Evolutionary conservation across 2,113 vertebrate species (phyloP), one percentile per base, ranked within the genome.

Genomic region (Cyrtonyx montezumae): DNA sequence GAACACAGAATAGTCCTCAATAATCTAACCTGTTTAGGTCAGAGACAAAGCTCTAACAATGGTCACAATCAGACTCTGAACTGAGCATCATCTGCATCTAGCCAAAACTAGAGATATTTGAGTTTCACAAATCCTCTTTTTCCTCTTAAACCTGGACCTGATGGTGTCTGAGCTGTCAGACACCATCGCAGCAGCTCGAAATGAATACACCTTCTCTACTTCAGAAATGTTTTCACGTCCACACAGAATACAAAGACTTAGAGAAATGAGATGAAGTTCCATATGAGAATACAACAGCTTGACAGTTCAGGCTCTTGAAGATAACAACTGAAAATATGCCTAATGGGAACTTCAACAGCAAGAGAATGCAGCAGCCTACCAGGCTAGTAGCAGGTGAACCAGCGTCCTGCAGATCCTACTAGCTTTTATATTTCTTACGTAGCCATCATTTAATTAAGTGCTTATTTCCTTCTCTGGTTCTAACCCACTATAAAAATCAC

Each of bases 251-350:
- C 17, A 82, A 58, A 13, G 32, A 7, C 36, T 42, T 84, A 11
- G 53, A 75, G 42, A 84, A 87, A 56, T 19, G 16, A 91, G 48
- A 8, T 76, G 20, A 79, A 68, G 20, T 8, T 28, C 56, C 36
- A 68, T 0, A 0, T n/a, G 17, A 65, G 62, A 68, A 65, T 15
- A 63, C 4, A 62, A 36, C 8, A 67, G 43, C 16, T 83, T 53
- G 12, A 2, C 65, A 61, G 26, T 79, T 81, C 30, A 81, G 48
- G 12, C 13, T 87, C 43, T 65, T 40, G 23, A 26, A 81, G 53
- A 20, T 10, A 82, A 89, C 16, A 76, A 48, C 6, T 71, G 42
- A 53, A 53, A 53, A 53, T 25, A 30, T 30, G 16, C 17, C 30
- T 9, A 51, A 55, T 32, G 55, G 21, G 30, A 87, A 78, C 46